phyloP scores from a whole-genome alignment of 2,888 invertebrate species.

The Smittia aterrima region DNA sequence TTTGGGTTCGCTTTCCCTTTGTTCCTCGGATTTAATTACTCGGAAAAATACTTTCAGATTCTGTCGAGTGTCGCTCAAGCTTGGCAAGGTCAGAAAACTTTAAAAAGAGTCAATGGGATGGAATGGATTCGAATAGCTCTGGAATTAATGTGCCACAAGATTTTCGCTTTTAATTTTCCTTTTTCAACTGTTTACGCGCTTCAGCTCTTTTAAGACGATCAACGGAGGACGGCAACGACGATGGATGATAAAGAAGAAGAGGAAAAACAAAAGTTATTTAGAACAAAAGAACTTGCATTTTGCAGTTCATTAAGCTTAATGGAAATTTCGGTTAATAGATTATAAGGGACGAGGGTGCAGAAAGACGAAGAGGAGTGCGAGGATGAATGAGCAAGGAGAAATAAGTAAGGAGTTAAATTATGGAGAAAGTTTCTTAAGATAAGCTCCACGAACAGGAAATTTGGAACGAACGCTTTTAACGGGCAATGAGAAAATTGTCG shows the following conservation, averaged over 20 bases:
- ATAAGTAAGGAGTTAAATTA: constrained; percentile 28
- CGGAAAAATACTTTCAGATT: constrained; percentile 28
- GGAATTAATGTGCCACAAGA: constrained; percentile 33
- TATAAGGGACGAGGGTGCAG: constrained; percentile 1
- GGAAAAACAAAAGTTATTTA: not conserved
- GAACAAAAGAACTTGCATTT: constrained; percentile 34
- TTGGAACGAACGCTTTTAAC: constrained; percentile 20
- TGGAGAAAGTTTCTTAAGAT: constrained; percentile 27
- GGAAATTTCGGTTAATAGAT: constrained; percentile 36
- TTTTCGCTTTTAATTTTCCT: constrained; percentile 30
- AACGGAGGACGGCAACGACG: not conserved
- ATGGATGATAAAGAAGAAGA: not conserved
- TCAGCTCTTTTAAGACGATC: not conserved
- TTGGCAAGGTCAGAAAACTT: not conserved
- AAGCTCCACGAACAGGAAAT: constrained; percentile 22
- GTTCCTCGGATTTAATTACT: constrained; percentile 34
- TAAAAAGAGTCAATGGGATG: constrained; percentile 24
- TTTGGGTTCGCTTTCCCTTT: not conserved
- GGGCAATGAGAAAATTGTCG: constrained; percentile 30
- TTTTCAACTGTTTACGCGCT: not conserved
- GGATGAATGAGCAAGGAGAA: not conserved
- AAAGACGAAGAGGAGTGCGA: not conserved
- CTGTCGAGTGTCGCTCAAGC: not conserved
- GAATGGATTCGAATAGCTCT: constrained; percentile 17
- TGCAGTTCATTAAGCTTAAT: constrained; percentile 39